Evolutionary conservation across 2,888 invertebrate genomes (phyloP).

Genomic region (Tachina fera): DNA sequence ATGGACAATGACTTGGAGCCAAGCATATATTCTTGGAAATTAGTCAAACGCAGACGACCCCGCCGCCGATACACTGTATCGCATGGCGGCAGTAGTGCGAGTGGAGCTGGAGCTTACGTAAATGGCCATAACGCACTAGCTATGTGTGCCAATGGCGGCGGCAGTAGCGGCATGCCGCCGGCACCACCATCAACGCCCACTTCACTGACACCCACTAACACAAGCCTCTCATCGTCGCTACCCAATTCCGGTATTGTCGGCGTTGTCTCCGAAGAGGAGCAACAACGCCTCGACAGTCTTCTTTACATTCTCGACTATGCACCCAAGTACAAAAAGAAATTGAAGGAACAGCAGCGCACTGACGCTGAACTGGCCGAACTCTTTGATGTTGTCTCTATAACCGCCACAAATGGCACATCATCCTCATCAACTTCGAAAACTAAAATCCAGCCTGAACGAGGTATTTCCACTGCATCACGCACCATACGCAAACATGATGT

Average conservation of each 20-base stretch:
- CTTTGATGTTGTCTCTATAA: conserved; percentile 80
- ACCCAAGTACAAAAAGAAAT: conserved; percentile 75
- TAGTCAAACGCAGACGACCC: conserved; percentile 72
- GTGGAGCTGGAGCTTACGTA: background rate
- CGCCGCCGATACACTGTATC: conserved; percentile 80
- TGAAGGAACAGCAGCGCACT: conserved; percentile 79
- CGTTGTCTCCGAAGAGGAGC: conserved; percentile 62
- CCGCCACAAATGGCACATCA: conserved; percentile 67
- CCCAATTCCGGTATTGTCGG: conserved; percentile 60
- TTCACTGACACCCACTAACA: conserved; percentile 78
- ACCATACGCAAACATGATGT: conserved; percentile 77
- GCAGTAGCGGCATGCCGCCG: conserved; percentile 75
- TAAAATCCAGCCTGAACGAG: conserved; percentile 75
- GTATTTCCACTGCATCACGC: conserved; percentile 78
- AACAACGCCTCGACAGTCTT: conserved; percentile 72
- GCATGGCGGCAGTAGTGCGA: conserved; percentile 72
- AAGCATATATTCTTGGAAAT: conserved; percentile 71
- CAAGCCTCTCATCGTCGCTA: conserved; percentile 72
- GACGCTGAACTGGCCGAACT: conserved; percentile 79
- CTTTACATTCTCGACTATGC: conserved; percentile 74
- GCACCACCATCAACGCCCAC: conserved; percentile 81
- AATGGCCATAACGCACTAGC: conserved; percentile 24
- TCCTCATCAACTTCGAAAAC: conserved; percentile 64
- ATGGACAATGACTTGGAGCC: conserved; percentile 68
- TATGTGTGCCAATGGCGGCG: conserved; percentile 40